A percentile compares a stretch with the other conserved stretches of the same genome.
These are phyloP conservation scores for Petrolisthes cinctipes DNA, from an alignment of 2,888 invertebrate genomes.

Conservation along the genomic window DNA sequence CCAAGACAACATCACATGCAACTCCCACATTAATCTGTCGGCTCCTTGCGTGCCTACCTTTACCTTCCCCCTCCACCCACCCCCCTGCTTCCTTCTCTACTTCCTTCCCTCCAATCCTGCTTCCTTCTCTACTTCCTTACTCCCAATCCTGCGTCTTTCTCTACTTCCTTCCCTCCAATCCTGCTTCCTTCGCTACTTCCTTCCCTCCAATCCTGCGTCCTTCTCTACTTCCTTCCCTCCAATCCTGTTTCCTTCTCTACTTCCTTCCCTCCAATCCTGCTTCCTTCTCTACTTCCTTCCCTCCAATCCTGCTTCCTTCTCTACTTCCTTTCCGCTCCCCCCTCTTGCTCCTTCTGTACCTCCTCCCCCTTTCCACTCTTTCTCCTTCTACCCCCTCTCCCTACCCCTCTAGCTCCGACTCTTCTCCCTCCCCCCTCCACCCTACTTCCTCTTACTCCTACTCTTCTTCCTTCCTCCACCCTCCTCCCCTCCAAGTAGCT, in stretches of 20 bases:
- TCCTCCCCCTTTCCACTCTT: not conserved
- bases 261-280: not conserved
- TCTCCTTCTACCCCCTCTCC: not conserved
- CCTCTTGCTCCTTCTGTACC: not conserved
- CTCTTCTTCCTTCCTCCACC: not conserved
- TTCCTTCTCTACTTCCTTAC: not conserved
- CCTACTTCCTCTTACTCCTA: not conserved
- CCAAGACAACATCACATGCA: conserved; percentile 1
- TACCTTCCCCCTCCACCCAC: not conserved
- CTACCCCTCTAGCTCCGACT: too few species aligned
- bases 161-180: not conserved
- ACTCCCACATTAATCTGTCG: conserved; percentile 15
- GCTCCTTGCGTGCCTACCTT: not conserved
- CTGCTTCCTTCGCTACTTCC: not conserved
- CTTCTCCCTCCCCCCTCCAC: not conserved
- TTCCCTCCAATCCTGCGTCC: not conserved
- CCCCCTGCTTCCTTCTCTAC: not conserved
- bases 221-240: not conserved
- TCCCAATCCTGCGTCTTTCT: not conserved
- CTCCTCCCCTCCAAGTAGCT: not conserved
- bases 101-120: not conserved
- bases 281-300: not conserved
- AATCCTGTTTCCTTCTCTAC: not conserved
- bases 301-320: not conserved
- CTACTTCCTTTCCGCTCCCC: not conserved